phyloP scores from a whole-genome alignment of 1,140 invertebrate genomes.

The Drosophila parvula region DNA sequence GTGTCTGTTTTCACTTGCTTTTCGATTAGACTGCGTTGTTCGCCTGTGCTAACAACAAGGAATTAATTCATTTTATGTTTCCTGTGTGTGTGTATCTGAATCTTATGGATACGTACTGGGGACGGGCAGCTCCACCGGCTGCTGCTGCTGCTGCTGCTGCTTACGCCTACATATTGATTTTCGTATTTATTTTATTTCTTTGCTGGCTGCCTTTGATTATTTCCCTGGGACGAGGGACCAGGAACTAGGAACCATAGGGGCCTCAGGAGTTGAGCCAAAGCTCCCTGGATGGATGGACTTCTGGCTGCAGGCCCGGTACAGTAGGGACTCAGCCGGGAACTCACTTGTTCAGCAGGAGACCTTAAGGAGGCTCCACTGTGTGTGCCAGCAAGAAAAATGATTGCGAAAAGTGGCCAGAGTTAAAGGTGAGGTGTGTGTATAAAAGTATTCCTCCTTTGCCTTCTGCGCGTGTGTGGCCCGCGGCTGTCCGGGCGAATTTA shows the following conservation, averaged over 20 bases:
- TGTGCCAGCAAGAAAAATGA: slow-evolving; percentile 50
- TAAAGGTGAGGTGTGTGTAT: slow-evolving; percentile 36
- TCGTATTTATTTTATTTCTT: slow-evolving; percentile 73
- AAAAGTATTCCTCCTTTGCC: slow-evolving; percentile 19
- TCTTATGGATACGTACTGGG: slow-evolving; percentile 54
- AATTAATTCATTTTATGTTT: slow-evolving; percentile 83
- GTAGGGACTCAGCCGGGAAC: not conserved
- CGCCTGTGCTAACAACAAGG: slow-evolving; percentile 63
- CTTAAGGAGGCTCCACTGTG: slow-evolving; percentile 12
- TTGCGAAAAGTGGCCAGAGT: slow-evolving; percentile 47
- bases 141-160: slow-evolving; percentile 53
- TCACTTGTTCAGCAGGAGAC: not conserved
- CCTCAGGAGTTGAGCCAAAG: not conserved
- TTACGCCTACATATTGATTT: slow-evolving; percentile 83
- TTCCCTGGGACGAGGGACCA: slow-evolving; percentile 55
- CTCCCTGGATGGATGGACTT: too few species aligned
- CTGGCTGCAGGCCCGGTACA: slow-evolving; percentile 44
- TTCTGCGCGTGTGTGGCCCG: slow-evolving; percentile 74
- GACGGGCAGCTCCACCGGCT: slow-evolving; percentile 40
- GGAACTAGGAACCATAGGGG: slow-evolving; percentile 5
- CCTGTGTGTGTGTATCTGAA: slow-evolving; percentile 46
- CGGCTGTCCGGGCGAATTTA: slow-evolving; percentile 71
- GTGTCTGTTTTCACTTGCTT: slow-evolving; percentile 75
- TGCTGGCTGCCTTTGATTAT: slow-evolving; percentile 67
- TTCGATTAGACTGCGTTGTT: slow-evolving; percentile 72